A percentile compares a stretch with the other conserved stretches of the same genome.
Conservation (phyloP, 2,888 invertebrate species). For the Allophyes oxyacanthae region DNA sequence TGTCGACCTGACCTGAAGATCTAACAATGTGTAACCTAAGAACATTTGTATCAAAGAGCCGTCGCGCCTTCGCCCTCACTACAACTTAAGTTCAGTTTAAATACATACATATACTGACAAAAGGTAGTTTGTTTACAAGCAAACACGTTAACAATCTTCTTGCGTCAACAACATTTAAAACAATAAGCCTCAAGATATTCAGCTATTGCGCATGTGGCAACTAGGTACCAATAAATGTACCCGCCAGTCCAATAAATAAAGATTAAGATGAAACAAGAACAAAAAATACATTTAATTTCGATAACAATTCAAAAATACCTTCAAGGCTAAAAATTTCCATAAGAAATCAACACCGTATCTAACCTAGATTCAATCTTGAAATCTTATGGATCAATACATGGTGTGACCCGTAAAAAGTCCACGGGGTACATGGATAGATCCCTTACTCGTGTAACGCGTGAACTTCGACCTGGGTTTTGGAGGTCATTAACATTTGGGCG, state of each 20-base stretch:
- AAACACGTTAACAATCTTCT: conserved; percentile 38
- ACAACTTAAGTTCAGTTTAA: conserved; percentile 23
- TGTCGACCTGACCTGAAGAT: conserved; percentile 45
- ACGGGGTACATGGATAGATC: conserved; percentile 77
- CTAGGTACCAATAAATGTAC: conserved; percentile 47
- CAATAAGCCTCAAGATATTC: conserved; percentile 48
- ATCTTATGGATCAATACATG: conserved; percentile 82
- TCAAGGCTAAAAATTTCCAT: conserved; percentile 45
- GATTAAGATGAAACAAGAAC: conserved; percentile 43
- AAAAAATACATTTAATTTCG: conserved; percentile 23
- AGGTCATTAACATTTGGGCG: conserved; percentile 89
- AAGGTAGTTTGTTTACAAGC: conserved; percentile 27
- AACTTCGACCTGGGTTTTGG: conserved; percentile 89
- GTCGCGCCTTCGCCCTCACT: conserved; percentile 29
- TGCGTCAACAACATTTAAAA: conserved; percentile 50
- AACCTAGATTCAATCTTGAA: conserved; percentile 82
- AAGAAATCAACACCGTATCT: conserved; percentile 63
- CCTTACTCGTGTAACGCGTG: conserved; percentile 86
- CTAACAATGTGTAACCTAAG: conserved; percentile 48
- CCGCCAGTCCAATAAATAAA: conserved; percentile 52
- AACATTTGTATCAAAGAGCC: conserved; percentile 31
- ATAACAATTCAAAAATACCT: conserved; percentile 42
- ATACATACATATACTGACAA: conserved; percentile 17
- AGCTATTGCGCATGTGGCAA: conserved; percentile 28
- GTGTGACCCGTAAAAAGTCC: conserved; percentile 81